phyloP scores from a whole-genome alignment of 1,140 invertebrate genomes.

The Ptiloglossa arizonensis region DNA sequence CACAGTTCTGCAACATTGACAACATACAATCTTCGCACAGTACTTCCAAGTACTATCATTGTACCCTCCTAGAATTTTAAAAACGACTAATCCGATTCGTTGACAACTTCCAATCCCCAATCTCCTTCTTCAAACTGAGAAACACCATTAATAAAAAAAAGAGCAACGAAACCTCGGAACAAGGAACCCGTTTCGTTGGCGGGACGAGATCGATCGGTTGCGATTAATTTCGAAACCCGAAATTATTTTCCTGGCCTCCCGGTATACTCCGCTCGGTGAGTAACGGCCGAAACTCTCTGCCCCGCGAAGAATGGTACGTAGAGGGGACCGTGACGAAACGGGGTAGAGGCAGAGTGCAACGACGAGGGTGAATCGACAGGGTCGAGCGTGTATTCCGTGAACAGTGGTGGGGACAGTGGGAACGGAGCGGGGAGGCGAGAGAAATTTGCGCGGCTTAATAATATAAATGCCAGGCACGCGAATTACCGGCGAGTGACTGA shows the following conservation, averaged over 20 bases:
- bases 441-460: slow-evolving; percentile 76
- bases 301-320: neutral
- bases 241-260: slow-evolving; percentile 70
- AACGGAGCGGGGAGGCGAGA: slow-evolving; percentile 53
- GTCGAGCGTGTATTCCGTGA: slow-evolving; percentile 29
- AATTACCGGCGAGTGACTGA: slow-evolving; percentile 76
- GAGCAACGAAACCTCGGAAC: slow-evolving; percentile 55
- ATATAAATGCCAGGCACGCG: slow-evolving; percentile 77
- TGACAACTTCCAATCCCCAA: too few species aligned
- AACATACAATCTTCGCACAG: too few species aligned
- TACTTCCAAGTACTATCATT: too few species aligned
- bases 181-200: slow-evolving; percentile 68
- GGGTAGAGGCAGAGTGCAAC: slow-evolving; percentile 29
- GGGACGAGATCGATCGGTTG: slow-evolving; percentile 73
- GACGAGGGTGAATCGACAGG: slow-evolving; percentile 19
- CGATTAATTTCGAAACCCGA: slow-evolving; percentile 72
- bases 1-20: too few species aligned
- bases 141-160: too few species aligned
- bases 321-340: slow-evolving; percentile 25
- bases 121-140: too few species aligned
- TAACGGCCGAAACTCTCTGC: slow-evolving; percentile 49
- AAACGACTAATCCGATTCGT: too few species aligned
- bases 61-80: too few species aligned
- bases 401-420: slow-evolving; percentile 4
- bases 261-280: slow-evolving; percentile 36